Percentiles rank a stretch among this genome's conserved stretches.
phyloP scores from a whole-genome alignment of 2,888 invertebrate genomes.

The Ormyrus thymus region DNA sequence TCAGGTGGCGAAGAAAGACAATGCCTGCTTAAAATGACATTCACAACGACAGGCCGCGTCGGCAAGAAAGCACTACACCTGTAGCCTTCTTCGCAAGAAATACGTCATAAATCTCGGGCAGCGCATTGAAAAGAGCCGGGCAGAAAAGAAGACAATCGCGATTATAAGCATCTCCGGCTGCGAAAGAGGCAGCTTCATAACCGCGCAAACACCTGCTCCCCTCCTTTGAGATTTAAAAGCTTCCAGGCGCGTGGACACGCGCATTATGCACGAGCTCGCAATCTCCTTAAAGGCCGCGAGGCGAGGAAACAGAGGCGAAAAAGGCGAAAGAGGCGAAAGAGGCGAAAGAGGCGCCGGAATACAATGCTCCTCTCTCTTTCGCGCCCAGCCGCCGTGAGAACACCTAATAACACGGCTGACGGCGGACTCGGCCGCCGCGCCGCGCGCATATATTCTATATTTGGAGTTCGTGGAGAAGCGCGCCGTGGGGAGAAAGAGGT shows the following conservation, averaged over 20 bases:
- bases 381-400: conserved; percentile 44
- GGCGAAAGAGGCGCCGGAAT: conserved; percentile 36
- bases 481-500: conserved; percentile 5
- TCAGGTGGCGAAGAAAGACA: too few species aligned
- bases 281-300: conserved; percentile 13
- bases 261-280: conserved; percentile 4
- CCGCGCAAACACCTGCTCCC: conserved; percentile 24
- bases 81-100: too few species aligned
- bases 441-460: too few species aligned
- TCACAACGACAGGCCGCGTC: too few species aligned
- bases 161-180: not conserved
- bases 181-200: not conserved
- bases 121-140: not conserved
- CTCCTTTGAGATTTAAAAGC: conserved; percentile 41
- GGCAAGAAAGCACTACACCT: too few species aligned
- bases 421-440: not conserved
- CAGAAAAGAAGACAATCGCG: not conserved
- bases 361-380: conserved; percentile 31
- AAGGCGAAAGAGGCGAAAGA: not conserved
- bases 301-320: conserved; percentile 23
- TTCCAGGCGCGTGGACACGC: not conserved
- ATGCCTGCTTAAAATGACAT: too few species aligned
- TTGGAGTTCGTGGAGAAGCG: not conserved
- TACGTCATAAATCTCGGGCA: too few species aligned
- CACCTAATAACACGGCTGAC: conserved; percentile 53